Evolutionary conservation across 2,888 invertebrate genomes (phyloP).

Genomic region (Celastrina argiolus): DNA sequence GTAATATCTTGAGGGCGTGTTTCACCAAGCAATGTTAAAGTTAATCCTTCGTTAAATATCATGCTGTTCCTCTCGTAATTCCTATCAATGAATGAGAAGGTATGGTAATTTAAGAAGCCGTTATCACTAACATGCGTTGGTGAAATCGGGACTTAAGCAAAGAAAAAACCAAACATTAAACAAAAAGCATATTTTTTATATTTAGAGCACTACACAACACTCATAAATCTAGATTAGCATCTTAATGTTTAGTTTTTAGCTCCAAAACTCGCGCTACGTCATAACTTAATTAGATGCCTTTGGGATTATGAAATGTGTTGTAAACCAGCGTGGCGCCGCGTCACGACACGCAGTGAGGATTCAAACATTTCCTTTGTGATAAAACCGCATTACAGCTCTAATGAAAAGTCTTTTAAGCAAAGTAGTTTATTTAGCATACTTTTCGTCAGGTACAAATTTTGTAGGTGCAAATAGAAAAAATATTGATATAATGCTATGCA

Average conservation of each 20-base stretch:
- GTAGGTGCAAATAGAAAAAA: too few relatives aligned
- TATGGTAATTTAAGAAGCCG: too few relatives aligned
- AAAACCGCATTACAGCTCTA: not conserved
- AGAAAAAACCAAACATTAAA: not conserved
- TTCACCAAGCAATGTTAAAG: too few relatives aligned
- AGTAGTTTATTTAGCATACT: too few relatives aligned
- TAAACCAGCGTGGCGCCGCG: not conserved
- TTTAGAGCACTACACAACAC: not conserved
- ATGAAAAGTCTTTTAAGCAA: too few relatives aligned
- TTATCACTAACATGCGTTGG: too few relatives aligned
- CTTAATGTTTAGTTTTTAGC: not conserved
- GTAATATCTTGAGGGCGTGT: too few relatives aligned
- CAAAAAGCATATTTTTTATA: not conserved
- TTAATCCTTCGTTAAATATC: too few relatives aligned
- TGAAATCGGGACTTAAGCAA: not conserved
- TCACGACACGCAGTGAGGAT: not conserved
- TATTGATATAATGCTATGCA: too few relatives aligned
- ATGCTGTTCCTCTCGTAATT: too few relatives aligned
- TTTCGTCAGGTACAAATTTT: too few relatives aligned
- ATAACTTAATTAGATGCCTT: not conserved
- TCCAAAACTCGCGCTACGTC: not conserved
- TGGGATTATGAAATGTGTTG: not conserved
- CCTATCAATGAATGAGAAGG: too few relatives aligned
- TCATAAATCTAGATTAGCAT: slow-evolving; percentile 3
- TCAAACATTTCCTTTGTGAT: not conserved